phyloP scores from a whole-genome alignment of 92 coral and sea anemone genomes.

The Virgularia gustaviana region DNA sequence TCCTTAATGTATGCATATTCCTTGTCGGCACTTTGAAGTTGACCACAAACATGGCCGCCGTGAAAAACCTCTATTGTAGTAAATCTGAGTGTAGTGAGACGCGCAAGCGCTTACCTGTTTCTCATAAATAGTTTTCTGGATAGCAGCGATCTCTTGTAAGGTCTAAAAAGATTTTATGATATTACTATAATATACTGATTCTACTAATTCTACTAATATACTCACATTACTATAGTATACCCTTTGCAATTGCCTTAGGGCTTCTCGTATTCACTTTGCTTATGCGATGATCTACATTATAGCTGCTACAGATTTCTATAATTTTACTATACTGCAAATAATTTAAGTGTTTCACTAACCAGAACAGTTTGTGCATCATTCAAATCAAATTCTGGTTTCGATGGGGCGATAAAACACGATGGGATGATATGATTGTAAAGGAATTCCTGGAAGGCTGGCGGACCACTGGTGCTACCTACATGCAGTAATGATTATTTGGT shows the following conservation, averaged over 20 bases:
- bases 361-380: constrained; percentile 88
- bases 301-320: background rate
- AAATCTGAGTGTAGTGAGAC: no score
- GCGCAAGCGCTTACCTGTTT: constrained; percentile 60
- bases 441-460: constrained; percentile 78
- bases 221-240: no score
- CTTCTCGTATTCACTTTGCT: no score
- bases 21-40: no score
- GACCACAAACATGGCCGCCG: no score
- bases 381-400: constrained; percentile 79
- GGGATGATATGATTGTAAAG: constrained; percentile 82
- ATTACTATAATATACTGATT: no score
- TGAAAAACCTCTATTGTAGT: no score
- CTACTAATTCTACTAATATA: no score
- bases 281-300: no score
- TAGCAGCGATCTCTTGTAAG: constrained; percentile 81
- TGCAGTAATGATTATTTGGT: background rate
- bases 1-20: no score
- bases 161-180: no score
- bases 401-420: constrained; percentile 83
- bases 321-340: background rate
- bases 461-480: constrained; percentile 74
- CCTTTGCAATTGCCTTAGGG: no score
- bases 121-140: constrained; percentile 81
- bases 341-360: constrained; percentile 48